These are phyloP conservation scores for Ischnura elegans DNA, from an alignment of 2,888 invertebrate genomes.

Conservation along the genomic window DNA sequence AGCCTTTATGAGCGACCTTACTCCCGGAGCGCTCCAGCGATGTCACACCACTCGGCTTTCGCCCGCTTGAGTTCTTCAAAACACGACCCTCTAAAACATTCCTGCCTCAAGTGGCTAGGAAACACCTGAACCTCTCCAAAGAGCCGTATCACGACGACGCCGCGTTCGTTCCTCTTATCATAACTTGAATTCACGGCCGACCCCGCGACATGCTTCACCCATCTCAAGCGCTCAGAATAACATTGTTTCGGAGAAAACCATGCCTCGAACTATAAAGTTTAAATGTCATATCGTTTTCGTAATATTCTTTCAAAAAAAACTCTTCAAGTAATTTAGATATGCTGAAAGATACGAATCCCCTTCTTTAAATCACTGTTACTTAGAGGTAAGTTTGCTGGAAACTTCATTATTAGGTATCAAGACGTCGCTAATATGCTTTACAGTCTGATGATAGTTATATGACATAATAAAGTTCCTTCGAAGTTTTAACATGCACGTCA, in stretches of 20 bases:
- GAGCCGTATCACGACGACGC: neutral
- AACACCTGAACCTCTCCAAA: slow-evolving; percentile 4
- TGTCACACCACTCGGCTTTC: slow-evolving; percentile 22
- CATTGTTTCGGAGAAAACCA: neutral
- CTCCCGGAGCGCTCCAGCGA: neutral
- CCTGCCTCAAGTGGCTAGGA: neutral
- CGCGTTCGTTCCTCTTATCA: neutral
- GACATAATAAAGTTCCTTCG: no score
- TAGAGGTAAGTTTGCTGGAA: no score
- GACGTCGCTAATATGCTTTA: no score
- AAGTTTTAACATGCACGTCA: no score
- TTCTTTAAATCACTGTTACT: no score
- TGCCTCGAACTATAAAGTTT: no score
- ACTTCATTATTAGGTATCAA: no score
- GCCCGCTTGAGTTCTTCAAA: neutral
- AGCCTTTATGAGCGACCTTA: neutral
- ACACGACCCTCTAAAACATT: slow-evolving; percentile 31
- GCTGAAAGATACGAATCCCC: no score
- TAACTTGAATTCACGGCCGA: neutral
- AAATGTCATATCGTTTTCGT: no score
- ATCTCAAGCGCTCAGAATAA: neutral
- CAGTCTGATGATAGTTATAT: no score
- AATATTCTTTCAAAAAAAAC: no score
- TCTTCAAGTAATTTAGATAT: no score
- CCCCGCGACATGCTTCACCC: neutral